These are phyloP conservation scores for Ahaetulla prasina DNA, from an alignment of 2,113 vertebrate species.

Conservation along the genomic window DNA sequence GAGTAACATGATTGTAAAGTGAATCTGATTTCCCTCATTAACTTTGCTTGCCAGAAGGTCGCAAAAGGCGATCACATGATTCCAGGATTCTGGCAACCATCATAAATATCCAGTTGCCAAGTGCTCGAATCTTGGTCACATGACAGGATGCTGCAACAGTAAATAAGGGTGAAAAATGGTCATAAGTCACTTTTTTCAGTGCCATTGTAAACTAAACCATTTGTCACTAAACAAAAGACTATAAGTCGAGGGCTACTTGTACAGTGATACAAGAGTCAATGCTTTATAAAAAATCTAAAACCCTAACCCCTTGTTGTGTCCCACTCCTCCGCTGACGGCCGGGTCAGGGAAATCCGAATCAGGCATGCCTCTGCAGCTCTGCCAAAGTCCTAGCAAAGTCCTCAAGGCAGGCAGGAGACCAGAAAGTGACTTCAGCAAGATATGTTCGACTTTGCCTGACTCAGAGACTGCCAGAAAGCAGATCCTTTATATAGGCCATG, in stretches of 20 bases:
- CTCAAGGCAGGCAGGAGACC: too few relatives aligned
- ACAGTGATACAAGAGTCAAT: background rate
- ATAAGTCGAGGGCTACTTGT: background rate
- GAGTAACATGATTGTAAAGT: background rate
- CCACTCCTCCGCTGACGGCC: too few relatives aligned
- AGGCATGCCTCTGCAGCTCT: too few relatives aligned
- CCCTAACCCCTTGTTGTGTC: too few relatives aligned
- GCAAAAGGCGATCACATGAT: background rate
- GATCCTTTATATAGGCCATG: too few relatives aligned
- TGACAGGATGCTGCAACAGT: background rate
- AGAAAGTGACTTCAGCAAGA: too few relatives aligned
- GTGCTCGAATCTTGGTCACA: background rate
- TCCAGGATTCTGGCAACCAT: background rate
- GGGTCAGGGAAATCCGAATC: too few relatives aligned
- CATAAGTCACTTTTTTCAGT: background rate
- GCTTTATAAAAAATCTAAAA: background rate
- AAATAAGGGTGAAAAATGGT: background rate
- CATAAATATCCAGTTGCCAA: background rate
- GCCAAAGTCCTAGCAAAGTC: too few relatives aligned
- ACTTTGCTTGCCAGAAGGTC: background rate
- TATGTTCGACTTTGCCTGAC: too few relatives aligned
- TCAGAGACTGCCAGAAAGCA: too few relatives aligned
- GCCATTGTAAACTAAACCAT: background rate
- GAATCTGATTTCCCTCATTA: background rate
- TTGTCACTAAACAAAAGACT: background rate